Percentiles rank a stretch among this genome's conserved stretches.
These are phyloP conservation scores for Rhinatrema bivittatum DNA, from an alignment of 2,797 vertebrate species.

Conservation along the genomic window DNA sequence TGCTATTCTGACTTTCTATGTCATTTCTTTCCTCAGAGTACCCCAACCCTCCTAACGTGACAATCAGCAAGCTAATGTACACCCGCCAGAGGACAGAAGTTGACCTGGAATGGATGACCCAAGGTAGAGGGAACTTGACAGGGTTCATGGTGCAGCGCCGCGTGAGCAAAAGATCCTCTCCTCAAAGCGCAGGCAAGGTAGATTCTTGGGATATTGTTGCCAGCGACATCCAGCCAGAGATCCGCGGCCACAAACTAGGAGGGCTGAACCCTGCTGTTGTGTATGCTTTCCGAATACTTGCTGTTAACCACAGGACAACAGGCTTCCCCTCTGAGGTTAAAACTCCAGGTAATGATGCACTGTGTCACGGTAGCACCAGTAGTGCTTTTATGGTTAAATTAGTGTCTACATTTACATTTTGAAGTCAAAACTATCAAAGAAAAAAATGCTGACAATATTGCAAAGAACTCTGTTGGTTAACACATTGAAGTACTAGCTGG, in stretches of 20 bases:
- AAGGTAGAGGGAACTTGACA: constrained; percentile 56
- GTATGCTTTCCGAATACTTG: constrained; percentile 74
- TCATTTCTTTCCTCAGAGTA: constrained; percentile 46
- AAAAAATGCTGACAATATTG: no score
- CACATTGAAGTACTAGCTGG: no score
- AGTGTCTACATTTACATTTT: no score
- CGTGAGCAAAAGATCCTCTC: constrained; percentile 24
- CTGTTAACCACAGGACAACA: constrained; percentile 73
- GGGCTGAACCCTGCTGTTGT: constrained; percentile 62
- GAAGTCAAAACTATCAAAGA: no score
- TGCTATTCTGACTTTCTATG: no score
- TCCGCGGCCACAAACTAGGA: constrained; percentile 54
- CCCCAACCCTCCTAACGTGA: constrained; percentile 77
- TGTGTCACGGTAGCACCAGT: no score
- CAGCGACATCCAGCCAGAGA: constrained; percentile 58
- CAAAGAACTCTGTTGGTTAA: no score
- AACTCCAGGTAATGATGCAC: constrained; percentile 84
- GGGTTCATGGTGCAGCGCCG: constrained; percentile 74
- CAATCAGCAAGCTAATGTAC: constrained; percentile 71
- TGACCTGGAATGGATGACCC: constrained; percentile 68
- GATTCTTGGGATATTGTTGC: constrained; percentile 63
- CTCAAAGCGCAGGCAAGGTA: constrained; percentile 2
- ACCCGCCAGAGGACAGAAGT: constrained; percentile 67
- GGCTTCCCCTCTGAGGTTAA: constrained; percentile 77
- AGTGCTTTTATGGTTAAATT: no score